Base-by-base conservation (phyloP, 2,797 vertebrate species). In the Acanthornis magna region DNA sequence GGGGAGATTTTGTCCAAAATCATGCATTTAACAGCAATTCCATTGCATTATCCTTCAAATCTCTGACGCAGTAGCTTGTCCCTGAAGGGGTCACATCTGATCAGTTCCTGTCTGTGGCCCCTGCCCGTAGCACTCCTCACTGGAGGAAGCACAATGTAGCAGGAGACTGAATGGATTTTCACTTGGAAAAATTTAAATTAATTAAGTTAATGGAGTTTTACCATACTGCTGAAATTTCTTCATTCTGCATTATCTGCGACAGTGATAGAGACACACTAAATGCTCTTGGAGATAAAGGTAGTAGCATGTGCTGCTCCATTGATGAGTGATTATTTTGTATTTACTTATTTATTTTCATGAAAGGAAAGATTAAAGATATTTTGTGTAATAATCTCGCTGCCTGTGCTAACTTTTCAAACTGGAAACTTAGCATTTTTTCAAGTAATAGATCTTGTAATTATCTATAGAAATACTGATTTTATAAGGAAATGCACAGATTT, bases 21-120 rank as follows among this genome's bases (percentile, higher is more conserved):
- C 4, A 1, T 21, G 0, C n/a, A 0, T 50, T 63, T 11, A 16
- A 3, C 22, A 40, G 22, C 2, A 0, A 3, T 51, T 23, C 5
- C 6, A 1, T 17, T 22, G 42, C 6, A 0, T 34, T 43, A 2
- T 11, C 27, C 42, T 36, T 36, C 7, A 3, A 54, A 15, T 16
- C 13, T 42, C 18, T 26, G 6, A 2, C 4, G 0, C 12, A 0
- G 19, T 1, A 7, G 7, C 7, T 27, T 26, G 11, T 5, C 45
- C 32, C 70, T 43, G 48, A 61, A 3, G 11, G 0, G 1, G 11
- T 55, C 67, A 14, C 18, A 3, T 67, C 55, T 10, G 16, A 18
- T 29, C 18, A 9, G 10, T 9, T 53, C 47, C 40, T 70, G 43
- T n/a, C 5, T 0, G 7, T n/a, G n/a, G 7, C 4, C 60, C 14